Conservation (phyloP, 2,797 vertebrate genomes). For the Hippoglossus hippoglossus region DNA sequence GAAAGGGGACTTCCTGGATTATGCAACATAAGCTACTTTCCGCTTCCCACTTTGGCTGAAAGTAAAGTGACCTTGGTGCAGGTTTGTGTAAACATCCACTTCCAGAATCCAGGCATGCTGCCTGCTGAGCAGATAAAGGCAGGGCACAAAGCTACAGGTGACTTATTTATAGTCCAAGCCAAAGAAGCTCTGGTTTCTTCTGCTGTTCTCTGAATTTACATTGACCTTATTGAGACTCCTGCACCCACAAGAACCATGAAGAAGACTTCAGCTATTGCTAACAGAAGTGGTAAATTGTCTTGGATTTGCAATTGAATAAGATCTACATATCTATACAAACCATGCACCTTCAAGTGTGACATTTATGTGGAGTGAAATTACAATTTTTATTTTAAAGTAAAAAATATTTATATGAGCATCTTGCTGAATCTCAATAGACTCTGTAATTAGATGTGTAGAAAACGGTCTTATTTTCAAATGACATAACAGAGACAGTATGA, state of each 20-base stretch:
- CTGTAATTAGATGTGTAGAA: too few species aligned
- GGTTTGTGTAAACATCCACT: background rate
- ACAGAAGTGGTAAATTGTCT: background rate
- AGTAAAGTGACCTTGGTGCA: constrained; percentile 11
- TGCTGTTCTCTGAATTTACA: background rate
- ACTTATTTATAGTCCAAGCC: constrained; percentile 57
- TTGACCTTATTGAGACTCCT: constrained; percentile 15
- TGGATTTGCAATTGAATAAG: too few species aligned
- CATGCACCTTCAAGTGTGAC: too few species aligned
- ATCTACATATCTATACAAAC: too few species aligned
- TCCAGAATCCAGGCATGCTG: background rate
- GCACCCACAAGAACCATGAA: background rate
- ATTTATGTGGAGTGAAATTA: too few species aligned
- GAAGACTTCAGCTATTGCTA: background rate
- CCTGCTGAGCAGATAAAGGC: constrained; percentile 43
- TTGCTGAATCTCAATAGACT: too few species aligned
- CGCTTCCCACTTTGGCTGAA: background rate
- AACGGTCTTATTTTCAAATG: too few species aligned
- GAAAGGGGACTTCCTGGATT: constrained; percentile 6
- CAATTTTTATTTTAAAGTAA: too few species aligned
- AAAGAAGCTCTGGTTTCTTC: constrained; percentile 28
- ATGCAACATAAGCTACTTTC: constrained; percentile 9
- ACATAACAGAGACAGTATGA: too few species aligned
- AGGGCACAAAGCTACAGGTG: constrained; percentile 15
- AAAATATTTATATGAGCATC: too few species aligned